Base-by-base conservation (phyloP, 2,888 invertebrate genomes). In the Minunthozetes semirufus region DNA sequence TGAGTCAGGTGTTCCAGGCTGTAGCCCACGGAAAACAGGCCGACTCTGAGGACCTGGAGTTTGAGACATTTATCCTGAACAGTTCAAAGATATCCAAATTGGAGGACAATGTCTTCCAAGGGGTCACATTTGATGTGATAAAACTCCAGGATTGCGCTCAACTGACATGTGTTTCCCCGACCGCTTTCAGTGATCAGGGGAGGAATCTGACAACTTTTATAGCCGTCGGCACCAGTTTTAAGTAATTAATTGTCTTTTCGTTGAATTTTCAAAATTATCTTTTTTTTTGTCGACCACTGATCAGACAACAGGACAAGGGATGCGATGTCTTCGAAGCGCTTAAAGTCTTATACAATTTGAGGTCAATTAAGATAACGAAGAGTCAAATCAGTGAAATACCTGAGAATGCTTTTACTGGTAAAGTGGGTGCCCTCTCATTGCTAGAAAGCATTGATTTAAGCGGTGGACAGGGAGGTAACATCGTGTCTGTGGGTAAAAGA, bases 331-430 rank as follows among this genome's bases (percentile, higher is more conserved):
- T 68, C 22, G 25, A 68, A 1, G 68, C 68, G 1, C 5, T 68
- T 3, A 68, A 22, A 38, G 8, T 11, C 3, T 22, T 68, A 0
- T 6, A 42, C 1, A 68, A 46, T 15, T 68, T 68, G 38, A 19
- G 13, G 13, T 1, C n/a, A 68, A 15, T 68, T 22, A 68, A 68
- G 2, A 68, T 68, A 68, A 42, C 42, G 3, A 2, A 8, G 15
- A 68, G 68, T 68, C 38, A 68, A 15, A 68, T 68, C 38, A 68
- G 1, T 3, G 68, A 68, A 46, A 68, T 68, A 9, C 68, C 68
- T 22, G 68, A 9, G 11, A 22, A 46, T 22, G 68, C 68, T 4
- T 68, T 68, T 22, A 1, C n/a, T 22, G 19, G n/a, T 2, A 9
- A 13, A 11, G 1, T 46, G 1, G 68, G 68, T 22, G 19, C 4